Percentiles rank a stretch among this genome's conserved stretches.
Evolutionary conservation across 2,797 vertebrate species (phyloP).

Genomic region (Loriculus beryllinus): DNA sequence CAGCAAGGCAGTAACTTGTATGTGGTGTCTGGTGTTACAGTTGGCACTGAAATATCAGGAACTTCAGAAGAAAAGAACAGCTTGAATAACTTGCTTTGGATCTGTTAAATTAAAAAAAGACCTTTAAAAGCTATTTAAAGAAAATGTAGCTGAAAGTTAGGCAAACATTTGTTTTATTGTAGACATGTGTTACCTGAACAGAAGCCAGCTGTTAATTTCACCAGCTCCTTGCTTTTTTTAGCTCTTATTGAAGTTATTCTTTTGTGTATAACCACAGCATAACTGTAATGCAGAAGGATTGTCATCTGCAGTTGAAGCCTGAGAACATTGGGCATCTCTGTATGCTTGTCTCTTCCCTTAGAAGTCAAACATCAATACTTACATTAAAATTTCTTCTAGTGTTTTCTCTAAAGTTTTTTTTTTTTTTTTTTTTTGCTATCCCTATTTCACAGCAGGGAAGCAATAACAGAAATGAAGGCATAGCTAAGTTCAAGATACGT

Average conservation of each 20-base stretch:
- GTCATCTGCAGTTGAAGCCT: background rate
- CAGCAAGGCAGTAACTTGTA: background rate
- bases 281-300: background rate
- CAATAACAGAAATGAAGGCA: background rate
- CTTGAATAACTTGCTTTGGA: background rate
- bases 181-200: background rate
- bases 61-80: background rate
- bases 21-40: background rate
- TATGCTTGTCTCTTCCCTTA: background rate
- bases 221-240: background rate
- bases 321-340: background rate
- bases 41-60: background rate
- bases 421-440: background rate
- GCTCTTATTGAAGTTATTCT: background rate
- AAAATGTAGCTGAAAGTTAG: background rate
- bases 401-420: background rate
- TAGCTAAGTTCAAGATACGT: background rate
- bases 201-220: background rate
- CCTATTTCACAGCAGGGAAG: background rate
- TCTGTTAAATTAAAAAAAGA: background rate
- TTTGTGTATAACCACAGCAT: background rate
- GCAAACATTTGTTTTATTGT: background rate
- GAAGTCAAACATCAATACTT: background rate
- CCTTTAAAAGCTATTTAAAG: background rate
- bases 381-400: background rate